Evolutionary conservation across 2,888 invertebrate species (phyloP).

Genomic region (Phrixothrix hirtus): DNA sequence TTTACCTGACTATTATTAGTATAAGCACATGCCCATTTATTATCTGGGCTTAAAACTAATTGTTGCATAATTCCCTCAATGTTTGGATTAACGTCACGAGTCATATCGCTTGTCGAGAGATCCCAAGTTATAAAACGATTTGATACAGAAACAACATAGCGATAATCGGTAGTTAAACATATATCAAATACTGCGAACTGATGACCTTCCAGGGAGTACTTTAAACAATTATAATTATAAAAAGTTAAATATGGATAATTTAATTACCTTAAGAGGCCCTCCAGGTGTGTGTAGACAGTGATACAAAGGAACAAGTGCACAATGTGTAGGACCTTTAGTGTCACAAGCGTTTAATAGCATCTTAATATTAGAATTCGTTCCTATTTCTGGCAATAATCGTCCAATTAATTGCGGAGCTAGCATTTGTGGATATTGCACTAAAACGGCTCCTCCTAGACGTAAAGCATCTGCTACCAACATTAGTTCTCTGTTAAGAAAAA

Average conservation of each 20-base stretch:
- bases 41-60: conserved; percentile 89
- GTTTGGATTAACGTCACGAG: conserved; percentile 88
- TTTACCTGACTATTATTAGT: conserved; percentile 88
- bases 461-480: conserved; percentile 92
- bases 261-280: conserved; percentile 85
- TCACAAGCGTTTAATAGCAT: conserved; percentile 91
- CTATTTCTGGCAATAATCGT: conserved; percentile 88
- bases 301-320: conserved; percentile 88
- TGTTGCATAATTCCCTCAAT: conserved; percentile 97
- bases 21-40: conserved; percentile 93
- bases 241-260: background rate
- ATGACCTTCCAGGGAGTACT: conserved; percentile 97
- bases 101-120: conserved; percentile 91
- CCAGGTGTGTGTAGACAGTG: conserved; percentile 99
- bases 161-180: conserved; percentile 83
- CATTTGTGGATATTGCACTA: conserved; percentile 93
- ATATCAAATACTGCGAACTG: conserved; percentile 96
- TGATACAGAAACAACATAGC: conserved; percentile 94
- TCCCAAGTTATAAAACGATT: conserved; percentile 98
- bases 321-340: conserved; percentile 82
- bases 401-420: conserved; percentile 92
- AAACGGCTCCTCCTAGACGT: conserved; percentile 90
- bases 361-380: conserved; percentile 78
- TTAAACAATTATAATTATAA: conserved; percentile 42
- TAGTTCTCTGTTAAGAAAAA: conserved; percentile 74